phyloP scores from a whole-genome alignment of 2,888 invertebrate species.

The Drosophila algonquin region DNA sequence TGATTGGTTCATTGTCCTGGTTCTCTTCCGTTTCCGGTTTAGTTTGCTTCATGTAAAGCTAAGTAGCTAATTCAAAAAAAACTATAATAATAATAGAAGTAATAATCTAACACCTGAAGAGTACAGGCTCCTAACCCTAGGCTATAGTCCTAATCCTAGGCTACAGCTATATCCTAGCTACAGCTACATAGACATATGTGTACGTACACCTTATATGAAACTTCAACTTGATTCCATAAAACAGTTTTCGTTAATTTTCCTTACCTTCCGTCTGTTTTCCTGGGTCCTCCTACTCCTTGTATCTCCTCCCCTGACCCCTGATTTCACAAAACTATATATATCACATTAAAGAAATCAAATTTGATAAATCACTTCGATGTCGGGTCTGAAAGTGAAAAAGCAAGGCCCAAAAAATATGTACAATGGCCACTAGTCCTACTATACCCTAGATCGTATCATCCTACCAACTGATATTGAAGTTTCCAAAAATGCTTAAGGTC shows the following conservation, averaged over 20 bases:
- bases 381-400: slow-evolving; percentile 2
- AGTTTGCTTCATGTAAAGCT: slow-evolving; percentile 46
- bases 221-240: slow-evolving; percentile 29
- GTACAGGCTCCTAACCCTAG: slow-evolving; percentile 26
- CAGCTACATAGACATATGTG: slow-evolving; percentile 5
- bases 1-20: slow-evolving; percentile 25
- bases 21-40: slow-evolving; percentile 21
- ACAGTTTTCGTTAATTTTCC: slow-evolving; percentile 5
- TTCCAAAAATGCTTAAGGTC: slow-evolving; percentile 52
- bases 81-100: neutral
- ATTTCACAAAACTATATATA: slow-evolving; percentile 62
- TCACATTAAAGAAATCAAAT: slow-evolving; percentile 74
- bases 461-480: slow-evolving; percentile 73
- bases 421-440: slow-evolving; percentile 4
- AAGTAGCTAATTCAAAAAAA: slow-evolving; percentile 42
- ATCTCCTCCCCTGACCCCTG: too few species aligned
- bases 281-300: too few species aligned
- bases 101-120: slow-evolving; percentile 18
- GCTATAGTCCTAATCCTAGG: slow-evolving; percentile 20
- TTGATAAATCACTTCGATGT: slow-evolving; percentile 61
- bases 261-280: slow-evolving; percentile 6
- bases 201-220: slow-evolving; percentile 22
- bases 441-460: slow-evolving; percentile 11
- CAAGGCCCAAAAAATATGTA: slow-evolving; percentile 16
- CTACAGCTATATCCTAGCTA: too few species aligned